Conservation (phyloP, 2,113 vertebrate genomes). For the Limnothrissa miodon region DNA sequence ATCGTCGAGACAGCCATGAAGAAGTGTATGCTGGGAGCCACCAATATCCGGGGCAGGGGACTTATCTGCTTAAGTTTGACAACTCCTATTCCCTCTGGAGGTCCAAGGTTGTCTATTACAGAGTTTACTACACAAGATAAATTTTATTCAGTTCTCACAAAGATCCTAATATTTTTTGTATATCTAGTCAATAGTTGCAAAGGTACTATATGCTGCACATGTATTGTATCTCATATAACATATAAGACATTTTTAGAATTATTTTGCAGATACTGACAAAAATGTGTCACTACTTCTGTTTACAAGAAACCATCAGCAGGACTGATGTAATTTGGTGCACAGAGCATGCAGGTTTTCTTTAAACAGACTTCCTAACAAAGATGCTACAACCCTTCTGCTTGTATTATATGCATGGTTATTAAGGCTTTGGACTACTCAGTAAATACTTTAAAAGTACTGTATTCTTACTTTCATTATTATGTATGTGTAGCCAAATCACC, state of each 20-base stretch:
- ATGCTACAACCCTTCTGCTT: neutral
- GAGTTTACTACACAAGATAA: slow-evolving; percentile 99
- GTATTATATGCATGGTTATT: too few species aligned
- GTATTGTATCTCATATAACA: neutral
- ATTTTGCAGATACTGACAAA: neutral
- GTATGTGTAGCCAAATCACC: neutral
- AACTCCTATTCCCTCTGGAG: slow-evolving; percentile 99
- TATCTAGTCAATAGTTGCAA: neutral
- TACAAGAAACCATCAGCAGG: neutral
- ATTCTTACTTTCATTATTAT: neutral
- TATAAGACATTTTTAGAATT: neutral
- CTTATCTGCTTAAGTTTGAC: slow-evolving; percentile 98
- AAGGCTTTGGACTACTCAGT: neutral
- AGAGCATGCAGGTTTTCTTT: neutral
- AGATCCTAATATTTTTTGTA: neutral
- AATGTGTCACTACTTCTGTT: neutral
- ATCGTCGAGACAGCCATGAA: slow-evolving; percentile 96
- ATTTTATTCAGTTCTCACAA: slow-evolving; percentile 30
- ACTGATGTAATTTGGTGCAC: neutral
- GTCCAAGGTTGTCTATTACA: slow-evolving; percentile 98
- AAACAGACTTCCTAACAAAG: neutral
- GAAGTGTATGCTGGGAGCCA: slow-evolving; percentile 98
- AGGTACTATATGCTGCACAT: neutral
- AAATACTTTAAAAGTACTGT: neutral
- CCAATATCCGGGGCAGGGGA: slow-evolving; percentile 93